These are phyloP conservation scores for Eretmochelys imbricata DNA, from an alignment of 2,113 vertebrate genomes.

Conservation along the genomic window DNA sequence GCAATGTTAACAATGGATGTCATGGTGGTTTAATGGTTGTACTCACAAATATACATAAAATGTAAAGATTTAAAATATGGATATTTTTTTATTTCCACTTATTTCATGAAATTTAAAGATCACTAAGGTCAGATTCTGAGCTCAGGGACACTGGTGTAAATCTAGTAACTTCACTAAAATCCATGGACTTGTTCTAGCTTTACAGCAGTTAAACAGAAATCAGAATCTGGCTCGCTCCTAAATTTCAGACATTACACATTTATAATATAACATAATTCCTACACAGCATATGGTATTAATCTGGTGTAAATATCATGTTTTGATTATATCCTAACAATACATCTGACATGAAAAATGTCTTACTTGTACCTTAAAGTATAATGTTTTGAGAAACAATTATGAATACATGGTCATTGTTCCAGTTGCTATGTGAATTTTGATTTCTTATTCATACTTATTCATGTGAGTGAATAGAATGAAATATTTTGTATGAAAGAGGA, in stretches of 20 bases:
- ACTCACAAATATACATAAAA: neutral
- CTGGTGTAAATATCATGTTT: constrained; percentile 72
- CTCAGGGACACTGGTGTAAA: neutral
- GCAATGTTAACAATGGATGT: neutral
- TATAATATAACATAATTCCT: constrained; percentile 74
- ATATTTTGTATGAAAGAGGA: neutral
- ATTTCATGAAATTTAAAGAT: constrained; percentile 24
- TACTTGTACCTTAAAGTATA: constrained; percentile 35
- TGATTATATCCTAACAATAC: constrained; percentile 68
- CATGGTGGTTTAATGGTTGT: neutral
- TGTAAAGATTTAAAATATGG: constrained; percentile 31
- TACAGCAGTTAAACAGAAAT: constrained; percentile 43
- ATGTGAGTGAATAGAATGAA: neutral
- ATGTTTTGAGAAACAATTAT: constrained; percentile 67
- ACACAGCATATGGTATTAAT: constrained; percentile 77
- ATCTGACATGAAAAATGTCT: constrained; percentile 71
- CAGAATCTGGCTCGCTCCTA: constrained; percentile 21
- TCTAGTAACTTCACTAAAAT: constrained; percentile 29
- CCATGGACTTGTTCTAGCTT: constrained; percentile 40
- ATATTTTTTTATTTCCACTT: constrained; percentile 34
- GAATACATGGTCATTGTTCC: constrained; percentile 29
- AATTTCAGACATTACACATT: constrained; percentile 68
- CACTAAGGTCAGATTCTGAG: constrained; percentile 6
- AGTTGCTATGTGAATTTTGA: constrained; percentile 18
- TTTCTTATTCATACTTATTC: neutral